phyloP scores from a whole-genome alignment of 1,140 invertebrate species.

The Galleria mellonella region DNA sequence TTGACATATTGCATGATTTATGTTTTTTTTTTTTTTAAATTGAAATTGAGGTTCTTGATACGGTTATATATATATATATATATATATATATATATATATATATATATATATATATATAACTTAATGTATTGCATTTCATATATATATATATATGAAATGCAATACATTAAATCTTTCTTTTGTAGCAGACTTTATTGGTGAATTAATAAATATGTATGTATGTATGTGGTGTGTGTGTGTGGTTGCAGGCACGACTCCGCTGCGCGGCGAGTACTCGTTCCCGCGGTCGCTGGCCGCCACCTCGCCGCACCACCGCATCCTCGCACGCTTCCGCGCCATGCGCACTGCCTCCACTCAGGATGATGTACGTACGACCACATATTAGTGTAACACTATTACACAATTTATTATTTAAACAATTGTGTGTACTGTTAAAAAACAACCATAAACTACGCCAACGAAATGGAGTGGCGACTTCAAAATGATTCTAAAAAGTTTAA shows the following conservation, averaged over 20 bases:
- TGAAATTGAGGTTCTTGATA: not conserved
- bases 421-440: too few relatives aligned
- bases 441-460: too few relatives aligned
- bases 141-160: too few relatives aligned
- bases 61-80: too few relatives aligned
- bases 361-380: constrained; percentile 24
- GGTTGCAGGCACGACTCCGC: constrained; percentile 78
- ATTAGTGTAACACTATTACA: not conserved
- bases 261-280: constrained; percentile 77
- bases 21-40: not conserved
- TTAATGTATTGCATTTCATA: too few relatives aligned
- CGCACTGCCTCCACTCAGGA: constrained; percentile 15
- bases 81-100: too few relatives aligned
- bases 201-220: constrained; percentile 5
- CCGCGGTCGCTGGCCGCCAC: constrained; percentile 76
- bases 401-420: too few relatives aligned
- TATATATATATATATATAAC: too few relatives aligned
- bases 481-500: too few relatives aligned
- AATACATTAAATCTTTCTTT: too few relatives aligned
- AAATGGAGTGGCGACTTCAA: too few relatives aligned
- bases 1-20: not conserved
- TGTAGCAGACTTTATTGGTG: too few relatives aligned
- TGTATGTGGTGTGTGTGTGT: constrained; percentile 1
- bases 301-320: constrained; percentile 80
- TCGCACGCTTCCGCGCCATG: constrained; percentile 74